Base-by-base conservation (phyloP, 2,113 vertebrate species). In the Brienomyrus brachyistius region DNA sequence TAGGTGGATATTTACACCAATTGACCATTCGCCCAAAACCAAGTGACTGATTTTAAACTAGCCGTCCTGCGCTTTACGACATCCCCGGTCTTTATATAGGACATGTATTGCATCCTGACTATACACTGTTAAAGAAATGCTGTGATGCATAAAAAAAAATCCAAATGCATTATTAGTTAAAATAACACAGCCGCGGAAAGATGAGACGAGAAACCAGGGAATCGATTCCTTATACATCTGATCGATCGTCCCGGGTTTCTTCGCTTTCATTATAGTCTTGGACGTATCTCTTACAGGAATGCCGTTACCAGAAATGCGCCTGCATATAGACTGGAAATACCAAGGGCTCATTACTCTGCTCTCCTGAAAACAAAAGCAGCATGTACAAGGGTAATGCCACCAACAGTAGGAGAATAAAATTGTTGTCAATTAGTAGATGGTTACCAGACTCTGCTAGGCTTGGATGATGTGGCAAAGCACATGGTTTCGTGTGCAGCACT, bases 211-310 rank as follows among this genome's bases (percentile, higher is more conserved):
- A 48, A 17, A 70, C 35, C n/a, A 27, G 19, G 59, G 52, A 85
- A 88, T 90, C 88, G 89, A 90, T 90, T 80, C 51, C n/a, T 35
- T 43, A 47, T 59, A 85, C 88, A 86, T 84, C 17, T 82, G 88
- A 90, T 89, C 88, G 48, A 90, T 89, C 77, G 31, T 50, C 84
- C 66, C 59, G 19, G 70, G 56, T 74, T 47, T 85, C 90, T 84
- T 77, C 27, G 21, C 62, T n/a, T 35, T 31, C 80, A 86, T 66
- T 66, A 89, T 43, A 43, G 45, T 86, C 35, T 83, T 85, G 51
- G 82, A 77, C 48, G 31, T 31, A 52, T 83, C 50, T n/a, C 40
- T 85, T 59, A 59, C 51, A 23, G 51, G 35, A 56, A 31, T 35
- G 80, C 52, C 74, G 43, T 89, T 86, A 89, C 35, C 83, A 89